Evolutionary conservation across 2,113 vertebrate species (phyloP).

Genomic region (Leiothrix lutea): DNA sequence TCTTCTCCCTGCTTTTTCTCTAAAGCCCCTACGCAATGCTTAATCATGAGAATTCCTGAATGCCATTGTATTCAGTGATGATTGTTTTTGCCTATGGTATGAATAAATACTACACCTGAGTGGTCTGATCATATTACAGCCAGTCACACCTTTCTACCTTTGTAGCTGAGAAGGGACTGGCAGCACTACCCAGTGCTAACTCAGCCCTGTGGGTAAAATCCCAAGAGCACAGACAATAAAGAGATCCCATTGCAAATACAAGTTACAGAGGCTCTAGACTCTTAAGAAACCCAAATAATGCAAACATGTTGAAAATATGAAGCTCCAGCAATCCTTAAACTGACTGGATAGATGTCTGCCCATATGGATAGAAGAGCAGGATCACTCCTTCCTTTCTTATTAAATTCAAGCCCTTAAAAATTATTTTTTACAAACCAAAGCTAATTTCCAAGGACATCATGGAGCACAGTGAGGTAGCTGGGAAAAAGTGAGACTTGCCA

Average conservation of each 20-base stretch:
- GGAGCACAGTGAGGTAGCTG: neutral
- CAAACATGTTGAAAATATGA: neutral
- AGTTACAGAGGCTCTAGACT: neutral
- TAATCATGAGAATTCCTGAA: neutral
- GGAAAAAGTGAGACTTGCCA: neutral
- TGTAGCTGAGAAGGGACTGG: neutral
- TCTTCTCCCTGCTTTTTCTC: neutral
- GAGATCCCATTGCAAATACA: neutral
- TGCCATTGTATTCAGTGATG: neutral
- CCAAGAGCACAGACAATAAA: neutral
- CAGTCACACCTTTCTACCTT: neutral
- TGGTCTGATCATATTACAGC: neutral
- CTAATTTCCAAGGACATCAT: neutral
- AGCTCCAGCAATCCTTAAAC: neutral
- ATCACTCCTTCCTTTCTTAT: neutral
- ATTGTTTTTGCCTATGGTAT: neutral
- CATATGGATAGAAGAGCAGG: neutral
- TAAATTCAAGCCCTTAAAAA: neutral
- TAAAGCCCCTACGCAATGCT: neutral
- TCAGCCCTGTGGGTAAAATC: neutral
- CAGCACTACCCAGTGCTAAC: neutral
- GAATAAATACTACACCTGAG: neutral
- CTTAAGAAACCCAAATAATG: neutral
- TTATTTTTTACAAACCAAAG: neutral
- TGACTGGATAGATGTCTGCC: neutral